Conservation (phyloP, 2,797 vertebrate genomes). For the Sternotherus odoratus region DNA sequence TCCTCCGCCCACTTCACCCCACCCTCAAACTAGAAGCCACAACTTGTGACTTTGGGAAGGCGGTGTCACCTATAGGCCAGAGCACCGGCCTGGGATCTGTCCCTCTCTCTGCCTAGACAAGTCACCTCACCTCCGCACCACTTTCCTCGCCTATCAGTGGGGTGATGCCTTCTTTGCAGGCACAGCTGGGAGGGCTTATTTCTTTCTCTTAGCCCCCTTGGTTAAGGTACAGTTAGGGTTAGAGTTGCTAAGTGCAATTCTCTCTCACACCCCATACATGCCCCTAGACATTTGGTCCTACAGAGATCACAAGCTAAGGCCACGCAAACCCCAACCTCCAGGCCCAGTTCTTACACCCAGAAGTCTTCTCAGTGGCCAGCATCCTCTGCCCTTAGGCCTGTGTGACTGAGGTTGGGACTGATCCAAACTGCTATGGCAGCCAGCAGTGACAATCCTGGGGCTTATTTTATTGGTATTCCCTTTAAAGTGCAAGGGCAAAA, state of each 20-base stretch:
- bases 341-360: background rate
- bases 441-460: background rate
- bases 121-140: background rate
- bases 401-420: background rate
- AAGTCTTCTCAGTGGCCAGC: background rate
- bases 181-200: background rate
- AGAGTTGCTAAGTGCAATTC: background rate
- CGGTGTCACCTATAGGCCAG: background rate
- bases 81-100: background rate
- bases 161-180: background rate
- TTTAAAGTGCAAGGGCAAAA: no score
- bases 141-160: background rate
- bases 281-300: background rate
- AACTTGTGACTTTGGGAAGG: fast-evolving
- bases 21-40: fast-evolving
- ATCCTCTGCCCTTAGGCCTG: background rate
- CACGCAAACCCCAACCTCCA: background rate
- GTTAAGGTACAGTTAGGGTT: background rate
- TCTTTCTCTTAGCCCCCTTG: background rate
- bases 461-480: no score
- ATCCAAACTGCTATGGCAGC: background rate
- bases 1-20: background rate
- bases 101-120: fast-evolving
- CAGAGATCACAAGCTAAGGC: background rate
- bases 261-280: background rate